Percentiles rank a stretch among this genome's conserved stretches.
Conservation (phyloP, 2,113 vertebrate genomes). For the Channa maculata region DNA sequence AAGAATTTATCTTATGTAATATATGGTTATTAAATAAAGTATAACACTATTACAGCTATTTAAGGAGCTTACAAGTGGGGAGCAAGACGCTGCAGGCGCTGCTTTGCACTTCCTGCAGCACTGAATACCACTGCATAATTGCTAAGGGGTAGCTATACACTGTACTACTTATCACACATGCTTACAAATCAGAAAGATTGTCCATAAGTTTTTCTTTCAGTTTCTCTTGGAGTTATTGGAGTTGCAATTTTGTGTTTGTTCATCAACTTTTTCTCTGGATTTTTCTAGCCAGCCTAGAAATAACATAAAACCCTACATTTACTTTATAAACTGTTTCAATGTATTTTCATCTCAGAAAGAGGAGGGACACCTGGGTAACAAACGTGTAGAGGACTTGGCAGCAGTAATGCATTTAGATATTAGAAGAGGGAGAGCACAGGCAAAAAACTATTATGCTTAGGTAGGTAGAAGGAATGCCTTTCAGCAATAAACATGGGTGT, state of each 20-base stretch:
- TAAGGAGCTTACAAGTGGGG: constrained; percentile 60
- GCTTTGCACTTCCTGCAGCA: constrained; percentile 12
- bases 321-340: too few relatives aligned
- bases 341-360: too few relatives aligned
- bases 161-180: constrained; percentile 10
- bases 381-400: neutral
- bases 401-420: neutral
- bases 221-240: constrained; percentile 1
- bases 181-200: constrained; percentile 17
- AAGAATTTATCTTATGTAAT: constrained; percentile 51
- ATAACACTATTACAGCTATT: constrained; percentile 46
- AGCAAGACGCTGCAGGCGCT: neutral
- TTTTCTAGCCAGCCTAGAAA: constrained; percentile 13
- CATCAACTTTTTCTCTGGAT: neutral
- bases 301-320: neutral
- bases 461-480: neutral
- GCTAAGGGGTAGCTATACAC: constrained; percentile 41
- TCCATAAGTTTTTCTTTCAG: constrained; percentile 15
- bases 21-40: constrained; percentile 41
- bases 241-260: neutral
- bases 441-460: neutral
- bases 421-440: neutral
- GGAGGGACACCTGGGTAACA: too few relatives aligned
- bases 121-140: constrained; percentile 20
- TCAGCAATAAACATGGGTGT: constrained; percentile 4